These are phyloP conservation scores for Callospermophilus lateralis DNA, from an alignment of 2,113 vertebrate genomes.

Conservation along the genomic window DNA sequence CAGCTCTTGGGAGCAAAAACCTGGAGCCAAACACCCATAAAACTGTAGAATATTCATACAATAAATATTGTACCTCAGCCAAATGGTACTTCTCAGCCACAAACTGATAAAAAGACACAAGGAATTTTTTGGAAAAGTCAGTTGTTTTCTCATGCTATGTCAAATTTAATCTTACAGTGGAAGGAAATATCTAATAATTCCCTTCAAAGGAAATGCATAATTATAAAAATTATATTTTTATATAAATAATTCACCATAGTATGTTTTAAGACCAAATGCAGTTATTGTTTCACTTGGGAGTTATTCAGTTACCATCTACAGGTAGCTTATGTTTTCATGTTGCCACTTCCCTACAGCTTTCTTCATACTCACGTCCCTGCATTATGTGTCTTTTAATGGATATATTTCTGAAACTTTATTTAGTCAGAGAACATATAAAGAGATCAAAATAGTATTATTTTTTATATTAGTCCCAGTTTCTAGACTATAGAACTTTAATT, in stretches of 20 bases:
- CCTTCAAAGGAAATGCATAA: neutral
- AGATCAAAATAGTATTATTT: neutral
- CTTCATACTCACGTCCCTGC: neutral
- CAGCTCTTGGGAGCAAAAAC: neutral
- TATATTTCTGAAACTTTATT: neutral
- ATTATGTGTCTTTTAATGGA: rapidly evolving
- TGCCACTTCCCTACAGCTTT: neutral
- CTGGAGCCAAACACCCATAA: neutral
- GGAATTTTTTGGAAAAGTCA: neutral
- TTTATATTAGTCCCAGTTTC: neutral
- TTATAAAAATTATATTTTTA: neutral
- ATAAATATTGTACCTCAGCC: neutral
- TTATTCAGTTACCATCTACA: neutral
- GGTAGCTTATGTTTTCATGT: neutral
- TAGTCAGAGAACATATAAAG: neutral
- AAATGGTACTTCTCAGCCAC: neutral
- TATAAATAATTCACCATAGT: neutral
- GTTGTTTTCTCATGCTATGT: neutral
- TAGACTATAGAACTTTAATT: rapidly evolving
- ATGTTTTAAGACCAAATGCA: neutral
- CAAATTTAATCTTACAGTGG: neutral
- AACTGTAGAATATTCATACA: neutral
- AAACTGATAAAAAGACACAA: neutral
- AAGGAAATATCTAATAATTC: neutral
- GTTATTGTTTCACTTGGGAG: neutral